A percentile compares a stretch with the other conserved stretches of the same genome.
These are phyloP conservation scores for Ectemnius cavifrons DNA, from an alignment of 2,888 invertebrate species.

Conservation along the genomic window DNA sequence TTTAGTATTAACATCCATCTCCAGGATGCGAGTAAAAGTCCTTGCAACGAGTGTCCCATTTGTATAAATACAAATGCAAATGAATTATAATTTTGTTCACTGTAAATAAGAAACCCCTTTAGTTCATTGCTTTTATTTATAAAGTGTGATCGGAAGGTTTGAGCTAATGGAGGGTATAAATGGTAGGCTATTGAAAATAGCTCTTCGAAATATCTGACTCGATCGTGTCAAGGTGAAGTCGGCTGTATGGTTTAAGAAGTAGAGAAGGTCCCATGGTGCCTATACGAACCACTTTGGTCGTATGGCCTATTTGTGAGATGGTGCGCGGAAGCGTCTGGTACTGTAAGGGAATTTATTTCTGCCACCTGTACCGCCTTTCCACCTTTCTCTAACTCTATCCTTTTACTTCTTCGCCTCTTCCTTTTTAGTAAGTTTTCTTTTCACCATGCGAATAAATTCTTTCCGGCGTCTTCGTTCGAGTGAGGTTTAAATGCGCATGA, in stretches of 20 bases:
- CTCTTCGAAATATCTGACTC: conserved; percentile 31
- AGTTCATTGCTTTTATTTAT: no score
- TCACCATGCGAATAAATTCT: no score
- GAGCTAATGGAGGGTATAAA: no score
- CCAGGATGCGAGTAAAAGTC: no score
- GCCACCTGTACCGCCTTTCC: conserved; percentile 28
- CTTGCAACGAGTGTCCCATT: no score
- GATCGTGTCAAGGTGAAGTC: conserved; percentile 38
- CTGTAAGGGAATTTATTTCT: conserved; percentile 62
- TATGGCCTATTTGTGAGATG: conserved; percentile 71
- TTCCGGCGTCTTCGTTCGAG: no score
- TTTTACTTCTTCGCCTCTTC: background rate
- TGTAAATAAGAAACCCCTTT: no score
- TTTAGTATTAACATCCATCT: no score
- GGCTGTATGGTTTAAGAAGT: conserved; percentile 46
- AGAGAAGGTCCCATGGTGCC: conserved; percentile 60
- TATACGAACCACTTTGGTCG: conserved; percentile 68
- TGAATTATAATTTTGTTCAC: no score
- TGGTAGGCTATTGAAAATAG: background rate
- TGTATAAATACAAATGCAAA: no score
- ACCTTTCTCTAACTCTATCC: conserved; percentile 13
- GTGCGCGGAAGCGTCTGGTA: conserved; percentile 49
- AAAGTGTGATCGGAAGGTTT: no score
- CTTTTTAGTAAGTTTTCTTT: background rate
- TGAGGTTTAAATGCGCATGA: no score